phyloP scores from a whole-genome alignment of 1,140 invertebrate genomes.

The Holcopasites calliopsidis region DNA sequence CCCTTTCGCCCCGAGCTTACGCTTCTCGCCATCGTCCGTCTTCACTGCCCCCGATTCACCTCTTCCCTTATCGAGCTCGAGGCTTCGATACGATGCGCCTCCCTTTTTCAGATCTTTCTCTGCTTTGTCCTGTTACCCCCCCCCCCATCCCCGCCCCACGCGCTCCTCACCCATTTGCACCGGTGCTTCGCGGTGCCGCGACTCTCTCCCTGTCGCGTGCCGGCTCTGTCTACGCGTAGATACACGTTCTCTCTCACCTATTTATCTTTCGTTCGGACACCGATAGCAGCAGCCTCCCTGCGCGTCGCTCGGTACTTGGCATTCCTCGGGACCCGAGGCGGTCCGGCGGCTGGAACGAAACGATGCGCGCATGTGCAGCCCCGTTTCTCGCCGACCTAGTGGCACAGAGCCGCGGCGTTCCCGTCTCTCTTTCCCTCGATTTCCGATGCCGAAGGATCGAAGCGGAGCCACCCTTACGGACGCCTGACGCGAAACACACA shows the following conservation, averaged over 20 bases:
- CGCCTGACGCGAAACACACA: not conserved
- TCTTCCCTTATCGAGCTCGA: no score
- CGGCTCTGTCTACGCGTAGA: no score
- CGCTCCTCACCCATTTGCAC: not conserved
- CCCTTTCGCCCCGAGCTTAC: not conserved
- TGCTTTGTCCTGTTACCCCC: no score
- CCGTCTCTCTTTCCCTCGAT: not conserved
- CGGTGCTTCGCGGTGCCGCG: no score
- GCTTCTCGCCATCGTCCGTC: no score
- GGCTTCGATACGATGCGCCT: no score
- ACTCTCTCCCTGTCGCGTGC: not conserved
- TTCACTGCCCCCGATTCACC: no score
- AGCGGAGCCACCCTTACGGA: not conserved
- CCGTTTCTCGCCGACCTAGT: slow-evolving; percentile 49
- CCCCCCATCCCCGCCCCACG: not conserved
- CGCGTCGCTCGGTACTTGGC: slow-evolving; percentile 9
- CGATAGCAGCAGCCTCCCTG: slow-evolving; percentile 26
- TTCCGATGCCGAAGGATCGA: slow-evolving; percentile 38
- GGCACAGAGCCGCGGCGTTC: slow-evolving; percentile 42
- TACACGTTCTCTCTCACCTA: slow-evolving; percentile 17
- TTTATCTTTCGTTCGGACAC: slow-evolving; percentile 37
- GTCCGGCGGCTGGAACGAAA: slow-evolving; percentile 23
- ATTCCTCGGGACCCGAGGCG: slow-evolving; percentile 19
- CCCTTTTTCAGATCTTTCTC: no score
- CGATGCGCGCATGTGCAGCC: slow-evolving; percentile 45